Conservation (phyloP, 2,797 vertebrate genomes). For the Tapera naevia region DNA sequence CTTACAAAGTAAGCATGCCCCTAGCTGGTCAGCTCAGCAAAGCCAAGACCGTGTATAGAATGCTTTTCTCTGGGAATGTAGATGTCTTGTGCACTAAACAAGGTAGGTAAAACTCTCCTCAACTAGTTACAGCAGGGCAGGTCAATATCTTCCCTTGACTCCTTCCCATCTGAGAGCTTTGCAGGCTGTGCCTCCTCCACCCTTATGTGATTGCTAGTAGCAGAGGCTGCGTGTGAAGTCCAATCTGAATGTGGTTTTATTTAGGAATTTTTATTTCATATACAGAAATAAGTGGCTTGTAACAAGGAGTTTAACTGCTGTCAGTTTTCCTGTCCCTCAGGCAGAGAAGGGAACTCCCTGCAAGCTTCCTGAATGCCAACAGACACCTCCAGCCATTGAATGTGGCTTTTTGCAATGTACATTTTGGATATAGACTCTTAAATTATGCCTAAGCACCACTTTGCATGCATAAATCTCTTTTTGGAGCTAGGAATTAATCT, state of each 20-base stretch:
- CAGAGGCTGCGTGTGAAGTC: not conserved
- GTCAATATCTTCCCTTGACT: not conserved
- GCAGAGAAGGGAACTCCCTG: not conserved
- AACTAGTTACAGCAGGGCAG: not conserved
- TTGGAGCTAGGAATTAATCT: not conserved
- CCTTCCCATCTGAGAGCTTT: not conserved
- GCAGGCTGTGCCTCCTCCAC: not conserved
- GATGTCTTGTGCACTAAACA: not conserved
- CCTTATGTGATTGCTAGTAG: not conserved
- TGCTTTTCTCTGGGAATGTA: not conserved
- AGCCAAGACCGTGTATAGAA: not conserved
- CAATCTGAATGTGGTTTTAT: not conserved
- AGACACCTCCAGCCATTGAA: not conserved
- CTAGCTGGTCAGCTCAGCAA: not conserved
- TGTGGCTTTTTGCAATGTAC: not conserved
- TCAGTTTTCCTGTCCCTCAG: not conserved
- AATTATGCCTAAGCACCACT: conserved; percentile 17
- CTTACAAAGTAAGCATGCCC: not conserved
- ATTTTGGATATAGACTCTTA: not conserved
- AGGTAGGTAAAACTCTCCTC: not conserved
- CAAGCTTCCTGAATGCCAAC: not conserved
- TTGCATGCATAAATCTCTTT: conserved; percentile 23
- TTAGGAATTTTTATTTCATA: not conserved
- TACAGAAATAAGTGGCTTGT: not conserved
- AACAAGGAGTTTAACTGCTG: not conserved